phyloP scores from a whole-genome alignment of 1,140 invertebrate genomes.

The Galendromus occidentalis region DNA sequence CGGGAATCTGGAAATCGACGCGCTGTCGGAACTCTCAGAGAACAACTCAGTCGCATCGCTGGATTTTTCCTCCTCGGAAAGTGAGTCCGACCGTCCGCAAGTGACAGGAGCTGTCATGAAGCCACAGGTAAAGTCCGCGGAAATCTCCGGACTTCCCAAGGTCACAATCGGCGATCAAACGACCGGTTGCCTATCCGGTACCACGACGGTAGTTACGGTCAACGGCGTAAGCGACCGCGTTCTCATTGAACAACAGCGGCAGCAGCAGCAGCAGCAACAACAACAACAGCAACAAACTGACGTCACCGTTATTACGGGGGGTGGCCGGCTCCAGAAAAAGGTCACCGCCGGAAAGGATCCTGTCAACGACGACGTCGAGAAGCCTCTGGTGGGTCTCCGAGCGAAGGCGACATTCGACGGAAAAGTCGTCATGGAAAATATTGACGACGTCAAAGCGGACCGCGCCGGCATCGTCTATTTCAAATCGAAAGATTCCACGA shows the following conservation, averaged over 20 bases:
- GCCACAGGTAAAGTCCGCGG: not conserved
- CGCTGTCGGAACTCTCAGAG: not conserved
- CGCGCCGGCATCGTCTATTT: too few species aligned
- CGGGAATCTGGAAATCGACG: not conserved
- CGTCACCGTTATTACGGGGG: not conserved
- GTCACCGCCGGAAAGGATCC: not conserved
- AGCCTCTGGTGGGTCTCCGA: not conserved
- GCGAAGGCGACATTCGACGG: not conserved
- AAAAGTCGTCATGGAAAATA: constrained; percentile 10
- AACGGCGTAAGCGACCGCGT: constrained; percentile 1
- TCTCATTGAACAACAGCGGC: not conserved
- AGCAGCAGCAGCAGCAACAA: not conserved
- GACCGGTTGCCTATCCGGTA: not conserved
- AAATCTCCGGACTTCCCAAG: not conserved
- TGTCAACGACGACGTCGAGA: not conserved
- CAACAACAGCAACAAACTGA: not conserved
- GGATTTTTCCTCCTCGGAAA: constrained; percentile 1
- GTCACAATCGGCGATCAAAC: not conserved
- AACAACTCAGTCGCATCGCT: not conserved
- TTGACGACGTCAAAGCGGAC: not conserved
- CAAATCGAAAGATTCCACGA: not conserved
- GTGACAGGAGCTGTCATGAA: constrained; percentile 5
- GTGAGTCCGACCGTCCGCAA: not conserved
- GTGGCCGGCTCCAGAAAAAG: not conserved
- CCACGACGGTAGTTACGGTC: not conserved